phyloP scores from a whole-genome alignment of 2,797 vertebrate genomes.

The Karalla daura region DNA sequence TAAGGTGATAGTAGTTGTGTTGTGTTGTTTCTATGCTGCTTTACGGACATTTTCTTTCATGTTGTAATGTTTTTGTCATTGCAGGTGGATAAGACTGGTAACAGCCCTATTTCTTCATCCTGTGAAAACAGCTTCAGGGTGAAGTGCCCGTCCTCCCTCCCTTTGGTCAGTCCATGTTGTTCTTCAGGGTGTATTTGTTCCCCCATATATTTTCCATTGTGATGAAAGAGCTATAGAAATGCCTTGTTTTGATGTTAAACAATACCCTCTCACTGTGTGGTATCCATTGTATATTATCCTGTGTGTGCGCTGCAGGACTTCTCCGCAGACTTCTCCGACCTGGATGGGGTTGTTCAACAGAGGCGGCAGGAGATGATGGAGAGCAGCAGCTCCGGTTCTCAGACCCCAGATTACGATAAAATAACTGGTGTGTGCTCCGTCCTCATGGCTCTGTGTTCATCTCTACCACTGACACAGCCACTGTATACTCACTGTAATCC shows the following conservation, averaged over 20 bases:
- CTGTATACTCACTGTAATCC: not conserved
- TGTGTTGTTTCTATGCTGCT: not conserved
- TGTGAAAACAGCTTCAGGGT: slow-evolving; percentile 87
- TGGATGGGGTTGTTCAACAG: slow-evolving; percentile 87
- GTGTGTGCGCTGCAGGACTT: slow-evolving; percentile 82
- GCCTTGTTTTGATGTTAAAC: slow-evolving; percentile 30
- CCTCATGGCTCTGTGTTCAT: not conserved
- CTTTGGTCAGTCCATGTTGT: slow-evolving; percentile 84
- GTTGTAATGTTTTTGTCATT: slow-evolving; percentile 7
- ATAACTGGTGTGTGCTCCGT: slow-evolving; percentile 82
- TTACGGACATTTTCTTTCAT: not conserved
- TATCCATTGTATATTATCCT: slow-evolving; percentile 12
- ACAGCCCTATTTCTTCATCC: slow-evolving; percentile 86
- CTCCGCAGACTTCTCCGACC: slow-evolving; percentile 86
- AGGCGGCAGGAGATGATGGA: slow-evolving; percentile 88
- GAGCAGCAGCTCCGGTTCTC: slow-evolving; percentile 93
- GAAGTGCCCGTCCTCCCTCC: slow-evolving; percentile 84
- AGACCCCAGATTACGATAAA: slow-evolving; percentile 92
- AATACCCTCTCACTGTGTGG: slow-evolving; percentile 23
- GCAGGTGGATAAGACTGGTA: slow-evolving; percentile 85
- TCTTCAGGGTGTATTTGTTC: slow-evolving; percentile 22
- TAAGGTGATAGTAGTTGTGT: not conserved
- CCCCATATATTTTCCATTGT: slow-evolving; percentile 13
- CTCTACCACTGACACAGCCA: not conserved
- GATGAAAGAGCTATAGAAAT: slow-evolving; percentile 13